These are phyloP conservation scores for Drosophila asahinai DNA, from an alignment of 1,140 invertebrate species.

Conservation along the genomic window DNA sequence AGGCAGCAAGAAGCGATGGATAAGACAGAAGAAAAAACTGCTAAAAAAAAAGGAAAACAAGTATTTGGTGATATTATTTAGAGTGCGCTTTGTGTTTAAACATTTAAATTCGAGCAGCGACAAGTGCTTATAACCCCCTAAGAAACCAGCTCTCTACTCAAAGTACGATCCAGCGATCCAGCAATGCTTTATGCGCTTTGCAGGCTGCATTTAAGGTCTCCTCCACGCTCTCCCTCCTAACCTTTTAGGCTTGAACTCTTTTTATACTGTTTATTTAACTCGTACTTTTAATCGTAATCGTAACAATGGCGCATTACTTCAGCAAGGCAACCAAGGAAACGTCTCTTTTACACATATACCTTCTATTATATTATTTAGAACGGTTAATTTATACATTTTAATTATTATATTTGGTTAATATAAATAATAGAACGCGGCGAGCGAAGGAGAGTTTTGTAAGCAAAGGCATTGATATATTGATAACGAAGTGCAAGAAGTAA, in stretches of 20 bases:
- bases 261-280: conserved; percentile 75
- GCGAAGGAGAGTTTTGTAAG: conserved; percentile 64
- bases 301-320: conserved; percentile 58
- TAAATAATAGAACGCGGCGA: conserved; percentile 25
- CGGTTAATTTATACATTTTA: conserved; percentile 67
- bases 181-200: conserved; percentile 38
- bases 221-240: conserved; percentile 20
- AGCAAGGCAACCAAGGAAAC: conserved; percentile 63
- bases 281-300: conserved; percentile 42
- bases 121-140: conserved; percentile 55
- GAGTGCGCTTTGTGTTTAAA: conserved; percentile 71
- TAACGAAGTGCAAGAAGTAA: conserved; percentile 76
- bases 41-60: conserved; percentile 49
- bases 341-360: conserved; percentile 32
- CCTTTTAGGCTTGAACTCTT: conserved; percentile 53
- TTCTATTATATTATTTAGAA: conserved; percentile 48
- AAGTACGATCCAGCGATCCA: conserved; percentile 38
- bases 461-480: conserved; percentile 67
- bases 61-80: conserved; percentile 84
- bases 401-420: conserved; percentile 60
- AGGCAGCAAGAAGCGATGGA: background rate
- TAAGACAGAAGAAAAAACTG: conserved; percentile 11
- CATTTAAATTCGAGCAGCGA: conserved; percentile 38
- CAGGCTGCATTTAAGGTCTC: conserved; percentile 46
- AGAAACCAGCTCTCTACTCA: conserved; percentile 46